Evolutionary conservation across 2,113 vertebrate species (phyloP).

Genomic region (Rafetus swinhoei): DNA sequence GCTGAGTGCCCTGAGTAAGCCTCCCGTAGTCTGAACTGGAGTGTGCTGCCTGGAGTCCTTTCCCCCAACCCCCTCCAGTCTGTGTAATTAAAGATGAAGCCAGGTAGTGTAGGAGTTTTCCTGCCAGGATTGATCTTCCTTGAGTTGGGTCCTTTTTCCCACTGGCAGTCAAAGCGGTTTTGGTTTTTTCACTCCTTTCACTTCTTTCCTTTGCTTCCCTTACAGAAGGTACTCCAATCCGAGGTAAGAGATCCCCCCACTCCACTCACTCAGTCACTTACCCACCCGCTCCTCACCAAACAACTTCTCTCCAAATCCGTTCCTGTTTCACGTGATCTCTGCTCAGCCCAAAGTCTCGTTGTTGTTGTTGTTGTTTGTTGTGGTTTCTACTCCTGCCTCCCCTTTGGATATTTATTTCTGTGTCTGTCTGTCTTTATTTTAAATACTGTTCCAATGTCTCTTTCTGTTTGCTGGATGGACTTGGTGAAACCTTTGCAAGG

Average conservation of each 20-base stretch:
- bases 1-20: background rate
- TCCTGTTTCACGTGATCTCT: constrained; percentile 55
- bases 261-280: background rate
- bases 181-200: constrained; percentile 74
- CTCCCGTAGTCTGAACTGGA: background rate
- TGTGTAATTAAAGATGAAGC: background rate
- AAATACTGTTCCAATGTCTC: constrained; percentile 46
- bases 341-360: constrained; percentile 22
- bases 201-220: constrained; percentile 82
- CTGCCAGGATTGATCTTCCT: constrained; percentile 55
- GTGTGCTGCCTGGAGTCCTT: background rate
- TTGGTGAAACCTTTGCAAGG: background rate
- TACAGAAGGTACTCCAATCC: constrained; percentile 98
- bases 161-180: constrained; percentile 59
- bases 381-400: constrained; percentile 54
- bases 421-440: constrained; percentile 64
- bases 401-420: constrained; percentile 46
- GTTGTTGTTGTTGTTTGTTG: constrained; percentile 1
- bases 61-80: background rate
- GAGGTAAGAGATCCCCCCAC: constrained; percentile 90
- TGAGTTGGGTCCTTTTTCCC: constrained; percentile 68
- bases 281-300: constrained; percentile 56
- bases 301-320: constrained; percentile 65
- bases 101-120: constrained; percentile 36
- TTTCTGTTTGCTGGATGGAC: constrained; percentile 67